A percentile compares a stretch with the other conserved stretches of the same genome.
Evolutionary conservation across 2,113 vertebrate genomes (phyloP).

Genomic region (Prunella fulvescens): DNA sequence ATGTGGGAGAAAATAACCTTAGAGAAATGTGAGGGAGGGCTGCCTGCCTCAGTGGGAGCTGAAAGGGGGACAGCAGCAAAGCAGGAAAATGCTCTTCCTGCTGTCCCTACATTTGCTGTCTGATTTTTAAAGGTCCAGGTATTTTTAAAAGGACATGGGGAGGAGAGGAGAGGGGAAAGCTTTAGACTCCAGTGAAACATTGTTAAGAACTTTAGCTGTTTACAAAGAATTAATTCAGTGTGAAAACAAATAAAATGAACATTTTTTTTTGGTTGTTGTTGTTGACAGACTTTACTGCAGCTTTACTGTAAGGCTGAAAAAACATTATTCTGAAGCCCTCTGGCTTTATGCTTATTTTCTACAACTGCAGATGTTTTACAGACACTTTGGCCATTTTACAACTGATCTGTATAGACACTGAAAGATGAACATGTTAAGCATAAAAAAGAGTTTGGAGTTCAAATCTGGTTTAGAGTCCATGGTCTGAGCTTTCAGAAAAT

Average conservation of each 20-base stretch:
- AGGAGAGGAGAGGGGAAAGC: neutral
- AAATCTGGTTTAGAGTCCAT: neutral
- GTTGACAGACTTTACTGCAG: neutral
- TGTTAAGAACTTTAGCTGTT: neutral
- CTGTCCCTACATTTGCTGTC: neutral
- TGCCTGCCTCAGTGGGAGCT: neutral
- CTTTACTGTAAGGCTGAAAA: neutral
- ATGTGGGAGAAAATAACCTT: neutral
- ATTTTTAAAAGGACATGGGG: neutral
- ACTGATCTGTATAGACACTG: neutral
- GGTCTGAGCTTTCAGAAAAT: neutral
- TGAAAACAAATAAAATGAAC: neutral
- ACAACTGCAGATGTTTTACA: neutral
- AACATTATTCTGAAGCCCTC: neutral
- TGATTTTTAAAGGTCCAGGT: neutral
- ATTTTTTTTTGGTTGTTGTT: neutral
- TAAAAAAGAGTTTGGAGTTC: neutral
- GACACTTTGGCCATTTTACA: neutral
- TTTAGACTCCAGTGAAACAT: neutral
- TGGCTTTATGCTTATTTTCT: neutral
- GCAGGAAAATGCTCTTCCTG: fast-evolving
- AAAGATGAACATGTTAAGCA: neutral
- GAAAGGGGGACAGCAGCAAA: neutral
- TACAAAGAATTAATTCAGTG: neutral
- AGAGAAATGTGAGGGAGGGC: neutral